Base-by-base conservation (phyloP, 1,140 invertebrate species). In the Sycophaga agraensis region DNA sequence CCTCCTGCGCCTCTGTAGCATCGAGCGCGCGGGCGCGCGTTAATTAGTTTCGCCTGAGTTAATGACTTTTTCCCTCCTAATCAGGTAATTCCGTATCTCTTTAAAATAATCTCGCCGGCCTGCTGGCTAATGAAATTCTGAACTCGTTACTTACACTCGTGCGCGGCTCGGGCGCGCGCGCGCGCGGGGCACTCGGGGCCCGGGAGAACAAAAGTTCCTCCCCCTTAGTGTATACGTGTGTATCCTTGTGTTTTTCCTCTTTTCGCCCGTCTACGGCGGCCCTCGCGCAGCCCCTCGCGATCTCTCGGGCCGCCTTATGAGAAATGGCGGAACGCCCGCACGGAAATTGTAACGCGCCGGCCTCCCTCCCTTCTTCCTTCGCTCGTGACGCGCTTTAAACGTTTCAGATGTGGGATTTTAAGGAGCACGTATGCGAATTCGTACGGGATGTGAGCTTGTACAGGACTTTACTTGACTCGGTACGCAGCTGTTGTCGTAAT, bases 61-160 rank as follows among this genome's bases (percentile, higher is more conserved):
- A 81, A 81, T 80, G 76, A 81, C 79, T 80, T 80, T 79, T 79
- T 78, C 77, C 76, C 78, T 79, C 72, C 78, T 80, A 81, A 81
- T 81, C 79, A 81, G 77, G 78, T 79, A 78, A 81, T 81, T 80
- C 73, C 76, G 73, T 81, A 80, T 81, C 78, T 81, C 77, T 81
- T 80, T 80, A 80, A 80, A 81, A 80, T 81, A 80, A 81, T 81
- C 78, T 79, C 70, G 69, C 77, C 79, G 77, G 76, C 75, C 74
- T 63, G 68, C 73, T 63, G 70, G 73, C 75, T 81, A 81, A 81
- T 81, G 79, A 81, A 81, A 80, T 81, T 77, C 75, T 79, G 76
- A 81, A 81, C 75, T 81, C 78, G 76, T 80, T 80, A 79, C 78
- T 80, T 80, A 79, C 76, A 75, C 74, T 74, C 73, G 72, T 73